Percentiles rank a stretch among this genome's conserved stretches.
These are phyloP conservation scores for Adelges cooleyi DNA, from an alignment of 1,140 invertebrate genomes.

Conservation along the genomic window DNA sequence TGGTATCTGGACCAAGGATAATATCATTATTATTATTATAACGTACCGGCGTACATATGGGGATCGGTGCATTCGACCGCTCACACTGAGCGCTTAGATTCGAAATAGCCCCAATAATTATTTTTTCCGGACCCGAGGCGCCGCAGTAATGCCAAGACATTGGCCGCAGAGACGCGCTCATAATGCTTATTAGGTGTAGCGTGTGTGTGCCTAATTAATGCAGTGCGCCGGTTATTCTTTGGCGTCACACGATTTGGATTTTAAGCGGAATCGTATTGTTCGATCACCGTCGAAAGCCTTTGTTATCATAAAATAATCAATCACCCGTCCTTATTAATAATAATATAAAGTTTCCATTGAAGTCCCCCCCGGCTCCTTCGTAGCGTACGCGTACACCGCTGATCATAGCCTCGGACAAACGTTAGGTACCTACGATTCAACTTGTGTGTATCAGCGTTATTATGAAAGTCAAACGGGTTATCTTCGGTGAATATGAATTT, in stretches of 20 bases:
- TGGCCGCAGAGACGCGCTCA: no score
- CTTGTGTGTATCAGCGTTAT: no score
- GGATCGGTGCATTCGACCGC: no score
- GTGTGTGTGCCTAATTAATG: constrained; percentile 1
- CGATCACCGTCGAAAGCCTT: not conserved
- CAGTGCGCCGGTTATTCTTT: not conserved
- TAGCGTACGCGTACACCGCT: no score
- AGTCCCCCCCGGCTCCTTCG: no score
- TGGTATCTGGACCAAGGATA: not conserved
- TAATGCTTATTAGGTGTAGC: not conserved
- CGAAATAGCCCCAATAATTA: not conserved
- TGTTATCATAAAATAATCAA: not conserved
- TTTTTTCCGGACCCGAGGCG: not conserved
- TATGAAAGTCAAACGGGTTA: no score
- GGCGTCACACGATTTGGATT: not conserved
- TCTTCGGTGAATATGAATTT: no score
- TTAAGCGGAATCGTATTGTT: not conserved
- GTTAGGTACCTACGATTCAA: no score
- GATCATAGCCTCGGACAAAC: no score
- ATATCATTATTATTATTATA: not conserved
- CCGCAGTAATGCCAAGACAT: not conserved
- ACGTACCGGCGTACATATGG: no score
- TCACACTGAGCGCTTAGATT: no score
- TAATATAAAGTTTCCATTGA: no score
- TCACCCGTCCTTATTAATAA: not conserved